phyloP scores from a whole-genome alignment of 1,140 invertebrate genomes.

The Bombus balteatus region DNA sequence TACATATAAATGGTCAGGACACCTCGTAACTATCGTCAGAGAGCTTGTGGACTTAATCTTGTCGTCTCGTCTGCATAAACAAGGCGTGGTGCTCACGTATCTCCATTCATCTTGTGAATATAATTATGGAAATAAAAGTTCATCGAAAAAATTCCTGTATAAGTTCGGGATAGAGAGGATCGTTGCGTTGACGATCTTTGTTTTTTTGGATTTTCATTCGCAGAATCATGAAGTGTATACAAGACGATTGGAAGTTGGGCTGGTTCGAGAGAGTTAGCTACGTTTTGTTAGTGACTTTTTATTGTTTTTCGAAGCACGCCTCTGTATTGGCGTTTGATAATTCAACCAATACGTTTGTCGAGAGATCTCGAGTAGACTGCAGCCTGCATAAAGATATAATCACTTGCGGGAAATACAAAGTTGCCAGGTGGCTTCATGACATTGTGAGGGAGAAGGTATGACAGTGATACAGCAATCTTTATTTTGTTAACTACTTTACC shows the following conservation, averaged over 20 bases:
- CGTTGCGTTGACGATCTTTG: background rate
- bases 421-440: slow-evolving; percentile 71
- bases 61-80: background rate
- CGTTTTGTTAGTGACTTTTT: slow-evolving; percentile 27
- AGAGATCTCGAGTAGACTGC: slow-evolving; percentile 76
- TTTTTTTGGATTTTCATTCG: background rate
- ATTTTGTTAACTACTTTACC: background rate
- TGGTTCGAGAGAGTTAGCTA: background rate
- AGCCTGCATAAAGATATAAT: slow-evolving; percentile 63
- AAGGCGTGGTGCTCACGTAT: background rate
- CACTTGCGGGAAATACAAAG: slow-evolving; percentile 72
- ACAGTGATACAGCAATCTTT: background rate
- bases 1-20: slow-evolving; percentile 82
- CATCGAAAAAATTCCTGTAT: background rate
- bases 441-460: slow-evolving; percentile 73
- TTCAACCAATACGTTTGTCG: slow-evolving; percentile 72
- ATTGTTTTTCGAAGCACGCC: background rate
- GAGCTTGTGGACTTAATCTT: slow-evolving; percentile 70
- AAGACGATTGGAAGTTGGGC: background rate
- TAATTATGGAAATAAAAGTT: background rate
- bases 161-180: background rate
- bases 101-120: background rate
- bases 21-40: slow-evolving; percentile 79
- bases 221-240: slow-evolving; percentile 30
- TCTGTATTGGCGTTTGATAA: slow-evolving; percentile 43